Percentiles rank a stretch among this genome's conserved stretches.
Conservation (phyloP, 2,113 vertebrate genomes). For the Solea senegalensis region DNA sequence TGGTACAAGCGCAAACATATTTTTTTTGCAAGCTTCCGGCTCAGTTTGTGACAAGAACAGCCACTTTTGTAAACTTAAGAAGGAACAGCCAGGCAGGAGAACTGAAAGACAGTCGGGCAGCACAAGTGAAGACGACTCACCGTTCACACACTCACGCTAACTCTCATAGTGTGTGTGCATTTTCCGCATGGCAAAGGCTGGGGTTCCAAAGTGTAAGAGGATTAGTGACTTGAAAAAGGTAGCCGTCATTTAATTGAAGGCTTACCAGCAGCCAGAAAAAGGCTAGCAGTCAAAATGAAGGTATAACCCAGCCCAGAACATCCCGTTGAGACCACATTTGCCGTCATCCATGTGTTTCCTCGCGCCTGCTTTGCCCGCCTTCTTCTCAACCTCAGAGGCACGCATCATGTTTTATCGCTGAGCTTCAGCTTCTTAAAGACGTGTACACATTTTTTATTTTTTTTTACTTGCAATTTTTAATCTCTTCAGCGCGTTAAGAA, state of each 20-base stretch:
- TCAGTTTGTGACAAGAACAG: conserved; percentile 61
- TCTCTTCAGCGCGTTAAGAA: conserved; percentile 74
- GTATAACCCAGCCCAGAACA: conserved; percentile 83
- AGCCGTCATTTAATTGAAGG: conserved; percentile 87
- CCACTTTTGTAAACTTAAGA: conserved; percentile 67
- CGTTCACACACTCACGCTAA: conserved; percentile 29
- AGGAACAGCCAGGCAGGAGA: conserved; percentile 55
- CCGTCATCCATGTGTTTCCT: conserved; percentile 75
- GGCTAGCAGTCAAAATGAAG: conserved; percentile 83
- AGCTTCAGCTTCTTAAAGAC: conserved; percentile 89
- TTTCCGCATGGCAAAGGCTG: conserved; percentile 75
- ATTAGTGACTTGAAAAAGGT: conserved; percentile 86
- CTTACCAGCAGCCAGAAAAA: conserved; percentile 82
- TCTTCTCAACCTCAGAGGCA: conserved; percentile 74
- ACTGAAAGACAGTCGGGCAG: conserved; percentile 44
- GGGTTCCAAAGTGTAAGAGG: conserved; percentile 82
- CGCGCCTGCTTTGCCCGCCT: conserved; percentile 59
- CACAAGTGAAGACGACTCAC: conserved; percentile 48
- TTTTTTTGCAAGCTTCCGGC: conserved; percentile 32
- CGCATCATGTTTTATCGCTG: conserved; percentile 79
- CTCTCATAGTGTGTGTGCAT: conserved; percentile 48
- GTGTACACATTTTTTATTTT: conserved; percentile 78
- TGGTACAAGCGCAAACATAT: neutral
- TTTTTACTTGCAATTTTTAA: conserved; percentile 75
- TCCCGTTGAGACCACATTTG: conserved; percentile 79